A percentile compares a stretch with the other conserved stretches of the same genome.
Evolutionary conservation across 2,888 invertebrate species (phyloP).

Genomic region (Leptopilina myrica): DNA sequence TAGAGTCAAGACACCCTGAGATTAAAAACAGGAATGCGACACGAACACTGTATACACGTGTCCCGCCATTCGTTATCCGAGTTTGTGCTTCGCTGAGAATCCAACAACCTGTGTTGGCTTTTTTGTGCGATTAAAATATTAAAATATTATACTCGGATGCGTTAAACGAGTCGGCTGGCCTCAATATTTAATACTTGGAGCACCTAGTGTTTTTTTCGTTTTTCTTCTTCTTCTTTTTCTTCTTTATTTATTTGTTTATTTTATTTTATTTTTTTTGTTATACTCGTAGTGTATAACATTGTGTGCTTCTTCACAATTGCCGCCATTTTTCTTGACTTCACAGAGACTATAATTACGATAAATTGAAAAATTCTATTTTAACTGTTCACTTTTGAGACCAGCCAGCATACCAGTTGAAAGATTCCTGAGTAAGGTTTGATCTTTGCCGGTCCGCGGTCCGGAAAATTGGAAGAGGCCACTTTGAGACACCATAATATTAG

Average conservation of each 20-base stretch:
- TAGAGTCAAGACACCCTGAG: slow-evolving; percentile 30
- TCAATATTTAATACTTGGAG: slow-evolving; percentile 14
- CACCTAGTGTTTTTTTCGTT: slow-evolving; percentile 3
- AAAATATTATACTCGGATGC: slow-evolving; percentile 39
- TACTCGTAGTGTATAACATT: slow-evolving; percentile 14
- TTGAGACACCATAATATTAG: slow-evolving; percentile 31
- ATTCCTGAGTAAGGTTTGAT: slow-evolving; percentile 35
- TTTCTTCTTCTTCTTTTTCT: too few relatives aligned
- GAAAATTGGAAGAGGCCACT: slow-evolving; percentile 38
- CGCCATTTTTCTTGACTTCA: slow-evolving; percentile 35
- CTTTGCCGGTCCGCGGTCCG: slow-evolving; percentile 23
- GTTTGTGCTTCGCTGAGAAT: slow-evolving; percentile 39
- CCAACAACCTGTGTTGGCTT: slow-evolving; percentile 32
- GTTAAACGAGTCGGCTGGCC: slow-evolving; percentile 21
- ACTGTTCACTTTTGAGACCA: slow-evolving; percentile 32
- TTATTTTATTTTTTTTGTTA: background rate
- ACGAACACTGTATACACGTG: background rate
- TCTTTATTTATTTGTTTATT: too few relatives aligned
- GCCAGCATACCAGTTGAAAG: slow-evolving; percentile 37
- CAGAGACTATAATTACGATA: slow-evolving; percentile 29
- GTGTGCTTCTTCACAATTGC: slow-evolving; percentile 33
- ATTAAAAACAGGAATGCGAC: slow-evolving; percentile 33
- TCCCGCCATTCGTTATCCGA: slow-evolving; percentile 17
- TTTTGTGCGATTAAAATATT: slow-evolving; percentile 37
- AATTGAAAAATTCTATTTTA: slow-evolving; percentile 23